Base-by-base conservation (phyloP, 2,888 invertebrate genomes). In the Eupithecia subumbrata region DNA sequence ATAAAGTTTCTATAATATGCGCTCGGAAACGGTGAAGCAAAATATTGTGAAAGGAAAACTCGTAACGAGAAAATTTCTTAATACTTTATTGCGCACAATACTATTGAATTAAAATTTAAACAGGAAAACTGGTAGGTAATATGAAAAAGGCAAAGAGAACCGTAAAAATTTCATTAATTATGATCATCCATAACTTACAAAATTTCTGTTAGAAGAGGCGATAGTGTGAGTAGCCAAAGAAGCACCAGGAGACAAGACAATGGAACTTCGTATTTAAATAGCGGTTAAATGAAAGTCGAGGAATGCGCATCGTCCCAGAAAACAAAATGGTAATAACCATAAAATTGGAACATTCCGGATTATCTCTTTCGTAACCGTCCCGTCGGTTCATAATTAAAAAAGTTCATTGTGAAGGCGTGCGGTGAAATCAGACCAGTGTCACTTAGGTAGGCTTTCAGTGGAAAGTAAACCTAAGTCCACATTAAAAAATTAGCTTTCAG, bases 321-420 rank as follows among this genome's bases (percentile, higher is more conserved):
- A 78, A 78, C 78, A 79, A 78, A 80, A 80, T 75, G 79, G 79
- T 80, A 77, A 78, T 79, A 79, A 79, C 80, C 79, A 79, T 82
- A 79, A 79, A 82, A 82, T 82, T 82, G 80, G 82, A 78, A 78
- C 80, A 76, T 82, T 80, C 76, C 77, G 80, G 81, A 81, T 81
- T 79, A 81, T 82, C 82, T 79, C 79, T 79, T 79, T 74, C 67
- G 77, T 74, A 76, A 78, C 76, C 79, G 77, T 76, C 77, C 75
- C 76, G 66, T 74, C 79, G 77, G 73, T 79, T 79, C 79, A 79
- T 81, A 82, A 82, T 82, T 80, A 82, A 82, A 82, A 82, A 82
- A 82, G 81, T 82, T 81, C 80, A 80, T 79, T 80, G 78, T 77
- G 76, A 79, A 79, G 79, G 80, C 79, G 77, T 74, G 74, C 76